Conservation (phyloP, 2,113 vertebrate genomes). For the Elaphurus davidianus region DNA sequence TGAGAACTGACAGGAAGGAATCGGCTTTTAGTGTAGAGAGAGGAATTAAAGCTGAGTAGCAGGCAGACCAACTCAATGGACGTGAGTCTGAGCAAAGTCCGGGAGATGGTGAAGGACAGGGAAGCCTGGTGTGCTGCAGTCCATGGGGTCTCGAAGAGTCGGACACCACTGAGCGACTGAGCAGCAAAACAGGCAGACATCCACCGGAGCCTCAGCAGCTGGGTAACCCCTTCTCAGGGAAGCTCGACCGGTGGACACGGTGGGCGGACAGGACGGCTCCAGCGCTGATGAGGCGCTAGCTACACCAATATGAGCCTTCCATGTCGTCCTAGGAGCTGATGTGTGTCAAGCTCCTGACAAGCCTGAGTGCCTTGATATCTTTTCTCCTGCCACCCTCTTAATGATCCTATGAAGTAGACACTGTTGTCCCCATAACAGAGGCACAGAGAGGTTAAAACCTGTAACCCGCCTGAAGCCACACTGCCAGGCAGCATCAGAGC, state of each 20-base stretch:
- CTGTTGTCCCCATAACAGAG: background rate
- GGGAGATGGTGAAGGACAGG: background rate
- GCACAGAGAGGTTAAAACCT: background rate
- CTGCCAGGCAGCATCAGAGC: background rate
- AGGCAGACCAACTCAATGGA: background rate
- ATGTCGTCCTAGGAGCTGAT: background rate
- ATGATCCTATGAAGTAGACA: background rate
- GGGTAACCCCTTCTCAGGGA: background rate
- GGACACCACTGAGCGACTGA: background rate
- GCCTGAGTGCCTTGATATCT: background rate
- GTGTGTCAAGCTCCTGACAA: background rate
- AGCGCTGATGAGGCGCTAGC: background rate
- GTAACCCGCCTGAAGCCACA: background rate
- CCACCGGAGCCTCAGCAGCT: fast-evolving
- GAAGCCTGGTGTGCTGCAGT: background rate
- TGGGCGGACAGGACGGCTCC: fast-evolving
- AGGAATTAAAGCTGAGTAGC: background rate
- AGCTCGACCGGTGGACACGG: fast-evolving
- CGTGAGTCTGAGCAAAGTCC: background rate
- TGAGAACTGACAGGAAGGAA: background rate
- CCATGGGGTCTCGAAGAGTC: background rate
- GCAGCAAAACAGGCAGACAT: background rate
- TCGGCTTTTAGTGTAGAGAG: background rate
- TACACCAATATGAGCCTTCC: background rate
- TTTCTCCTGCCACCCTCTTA: background rate